Conservation (phyloP, 2,113 vertebrate genomes). For the western clawed frog (Xenopus tropicalis) region UCB_Xtro_10.0 CM004443.2:144566001-144566500, state of each 20-base stretch:
- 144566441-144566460: no score
- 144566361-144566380: conserved; percentile 84
- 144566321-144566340: conserved; percentile 80
- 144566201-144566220: no score
- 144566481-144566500: no score
- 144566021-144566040: conserved; percentile 78
- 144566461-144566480: no score
- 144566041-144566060: conserved; percentile 76
- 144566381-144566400: conserved; percentile 82
- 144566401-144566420: conserved; percentile 84
- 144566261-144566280: conserved; percentile 58
- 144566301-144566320: conserved; percentile 79
- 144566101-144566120: no score
- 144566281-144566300: conserved; percentile 77
- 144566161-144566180: no score
- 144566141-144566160: no score
- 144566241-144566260: background rate
- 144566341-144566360: conserved; percentile 73
- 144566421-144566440: conserved; percentile 85
- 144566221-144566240: no score
- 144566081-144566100: conserved; percentile 51
- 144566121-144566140: no score
- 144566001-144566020: conserved; percentile 88
- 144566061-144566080: conserved; percentile 46
- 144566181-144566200: no score